phyloP scores from a whole-genome alignment of 2,797 vertebrate species.

The Acomys russatus region DNA sequence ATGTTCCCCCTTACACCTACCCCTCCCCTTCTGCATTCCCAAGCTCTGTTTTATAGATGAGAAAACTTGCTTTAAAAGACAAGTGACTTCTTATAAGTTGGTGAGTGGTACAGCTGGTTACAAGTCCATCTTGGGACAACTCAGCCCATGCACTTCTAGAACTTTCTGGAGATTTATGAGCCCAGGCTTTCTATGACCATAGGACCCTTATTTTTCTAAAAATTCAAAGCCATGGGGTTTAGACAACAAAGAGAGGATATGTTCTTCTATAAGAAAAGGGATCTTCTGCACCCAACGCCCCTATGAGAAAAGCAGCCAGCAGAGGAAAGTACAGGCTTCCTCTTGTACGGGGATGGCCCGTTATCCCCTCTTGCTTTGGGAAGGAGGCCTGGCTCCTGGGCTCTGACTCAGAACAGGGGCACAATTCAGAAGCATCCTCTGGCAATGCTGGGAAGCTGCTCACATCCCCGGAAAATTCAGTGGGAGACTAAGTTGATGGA shows the following conservation, averaged over 20 bases:
- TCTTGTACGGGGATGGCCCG: slow-evolving; percentile 74
- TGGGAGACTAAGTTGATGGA: slow-evolving; percentile 97
- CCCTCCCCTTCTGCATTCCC: not conserved
- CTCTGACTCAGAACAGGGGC: slow-evolving; percentile 94
- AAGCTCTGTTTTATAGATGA: not conserved
- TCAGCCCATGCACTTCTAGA: not conserved
- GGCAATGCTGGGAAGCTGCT: slow-evolving; percentile 91
- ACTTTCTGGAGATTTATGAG: not conserved
- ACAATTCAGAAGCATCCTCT: slow-evolving; percentile 93
- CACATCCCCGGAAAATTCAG: slow-evolving; percentile 97
- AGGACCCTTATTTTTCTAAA: not conserved
- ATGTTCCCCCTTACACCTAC: not conserved
- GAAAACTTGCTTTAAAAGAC: not conserved
- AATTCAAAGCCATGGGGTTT: not conserved
- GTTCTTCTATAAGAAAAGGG: not conserved
- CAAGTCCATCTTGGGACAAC: not conserved
- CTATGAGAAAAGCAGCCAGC: slow-evolving; percentile 47
- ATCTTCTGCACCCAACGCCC: not conserved
- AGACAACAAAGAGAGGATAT: not conserved
- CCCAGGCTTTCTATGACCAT: not conserved
- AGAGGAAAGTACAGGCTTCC: slow-evolving; percentile 73
- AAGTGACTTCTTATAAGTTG: not conserved
- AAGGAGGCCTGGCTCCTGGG: slow-evolving; percentile 90
- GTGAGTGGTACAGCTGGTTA: not conserved
- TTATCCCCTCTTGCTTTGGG: slow-evolving; percentile 84